Base-by-base conservation (phyloP, 2,797 vertebrate species). In the Sciurus vulgaris region DNA sequence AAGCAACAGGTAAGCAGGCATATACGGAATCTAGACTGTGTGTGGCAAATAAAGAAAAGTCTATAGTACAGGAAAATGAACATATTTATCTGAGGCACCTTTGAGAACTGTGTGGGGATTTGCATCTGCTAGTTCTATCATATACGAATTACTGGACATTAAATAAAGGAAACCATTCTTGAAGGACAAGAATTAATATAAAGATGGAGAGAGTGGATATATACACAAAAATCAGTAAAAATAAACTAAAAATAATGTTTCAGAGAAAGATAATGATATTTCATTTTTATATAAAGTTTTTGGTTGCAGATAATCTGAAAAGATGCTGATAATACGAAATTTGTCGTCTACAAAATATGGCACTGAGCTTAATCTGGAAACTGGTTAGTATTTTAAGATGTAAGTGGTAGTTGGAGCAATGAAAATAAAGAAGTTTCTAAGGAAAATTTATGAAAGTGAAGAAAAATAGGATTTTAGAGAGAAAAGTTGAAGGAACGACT, bases 231-330 rank as follows among this genome's bases (percentile, higher is more conserved):
- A 15, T 35, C 44, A 69, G 35, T 54, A 38, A 65, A 91, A 67
- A 49, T 26, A 12, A 90, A 84, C 3, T 38, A 35, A n/a, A 69
- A 67, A 12, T 85, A 89, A 86, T 78, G 47, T 1, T 67, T 84
- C 18, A 30, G 51, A 72, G 17, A 77, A 88, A 72, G 8, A n/a
- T 72, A 76, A 76, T 56, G 26, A 85, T 6, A 69, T 88, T 61
- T 3, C 35, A 6, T 11, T 33, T 81, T 90, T 74, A 54, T 77
- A 24, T 20, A 84, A 8, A 12, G 65, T 3, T 85, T 61, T 2
- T 9, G 86, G 26, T 61, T 69, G 38, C 13, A 92, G 28, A 73
- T 73, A 56, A 83, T 86, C 13, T 86, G 33, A 92, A 70, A 97
- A 89, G 3, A 59, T 11, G 3, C 2, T n/a, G 15, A 73, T 61